A percentile compares a stretch with the other conserved stretches of the same genome.
Conservation (phyloP, 2,797 vertebrate genomes). For the Melanotaenia pygmaea region DNA sequence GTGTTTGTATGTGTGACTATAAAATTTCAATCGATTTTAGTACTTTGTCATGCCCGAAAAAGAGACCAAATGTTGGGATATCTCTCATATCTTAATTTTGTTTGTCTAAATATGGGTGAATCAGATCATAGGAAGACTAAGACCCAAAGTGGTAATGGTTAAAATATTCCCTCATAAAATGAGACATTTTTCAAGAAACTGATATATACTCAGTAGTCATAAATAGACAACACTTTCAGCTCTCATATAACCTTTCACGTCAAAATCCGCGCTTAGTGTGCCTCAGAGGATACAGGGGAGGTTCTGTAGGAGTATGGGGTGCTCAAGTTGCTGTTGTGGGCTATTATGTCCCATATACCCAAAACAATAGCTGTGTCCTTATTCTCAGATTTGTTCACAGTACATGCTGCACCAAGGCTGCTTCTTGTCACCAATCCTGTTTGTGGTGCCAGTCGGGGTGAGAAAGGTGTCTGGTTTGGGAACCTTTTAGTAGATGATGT, state of each 20-base stretch:
- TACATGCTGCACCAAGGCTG: background rate
- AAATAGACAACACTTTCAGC: background rate
- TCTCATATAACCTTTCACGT: background rate
- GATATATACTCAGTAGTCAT: background rate
- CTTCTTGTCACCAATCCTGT: background rate
- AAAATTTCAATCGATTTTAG: background rate
- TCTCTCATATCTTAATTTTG: background rate
- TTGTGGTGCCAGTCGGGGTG: background rate
- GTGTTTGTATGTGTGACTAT: background rate
- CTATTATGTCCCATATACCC: background rate
- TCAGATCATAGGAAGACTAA: accelerated
- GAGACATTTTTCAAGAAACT: background rate
- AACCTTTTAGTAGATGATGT: no score
- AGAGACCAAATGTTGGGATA: background rate
- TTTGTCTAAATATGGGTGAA: background rate
- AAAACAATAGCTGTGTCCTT: background rate
- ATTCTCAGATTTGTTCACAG: background rate
- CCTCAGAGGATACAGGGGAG: no score
- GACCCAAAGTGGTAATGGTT: background rate
- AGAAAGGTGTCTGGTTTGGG: background rate
- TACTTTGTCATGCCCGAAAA: background rate
- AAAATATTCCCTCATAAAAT: background rate
- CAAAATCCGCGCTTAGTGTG: background rate
- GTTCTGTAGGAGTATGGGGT: background rate
- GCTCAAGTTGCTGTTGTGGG: background rate